Base-by-base conservation (phyloP, 53 echinoderm and acorn worm species). In the Zoroaster sp. region DNA sequence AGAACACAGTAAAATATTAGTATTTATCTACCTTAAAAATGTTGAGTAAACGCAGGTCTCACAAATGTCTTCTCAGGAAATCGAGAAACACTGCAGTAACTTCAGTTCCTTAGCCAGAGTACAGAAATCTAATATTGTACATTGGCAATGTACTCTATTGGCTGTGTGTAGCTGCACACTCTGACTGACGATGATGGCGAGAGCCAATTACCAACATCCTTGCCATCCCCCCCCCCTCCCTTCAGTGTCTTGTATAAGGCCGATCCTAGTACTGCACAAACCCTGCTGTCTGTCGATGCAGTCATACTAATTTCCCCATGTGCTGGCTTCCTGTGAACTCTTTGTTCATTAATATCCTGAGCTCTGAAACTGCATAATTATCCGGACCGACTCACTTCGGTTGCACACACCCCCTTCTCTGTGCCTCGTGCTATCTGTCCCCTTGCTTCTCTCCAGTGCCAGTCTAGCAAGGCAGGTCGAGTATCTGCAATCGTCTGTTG, bases 321-420 rank as follows among this genome's bases (percentile, higher is more conserved):
- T 37, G 46, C 44, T 41, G 34, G 71, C 66, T 85, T 69, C 85
- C 85, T 85, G 71, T 17, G 45, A 13, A 20, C 33, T 71, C 72
- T 85, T 85, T 85, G 85, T 85, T 21, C 85, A n/a, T 49, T 51
- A 85, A 85, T 85, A 85, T 85, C 85, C 85, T 85, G 85, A 8
- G 28, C 21, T 21, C 23, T 23, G 28, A 71, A 35, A 49, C 70
- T 47, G 37, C 85, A 71, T 79, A 79, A 79, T 70, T 71, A 71
- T 18, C 49, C 47, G 70, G 35, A 66, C 40, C 82, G 49, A 85
- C 85, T 85, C 71, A 85, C 71, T 70, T 21, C 63, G 28, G 63
- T 59, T 59, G 63, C 63, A 25, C 63, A 59, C 63, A 59, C 63
- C 46, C 70, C 49, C 35, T 54, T 6, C 54, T 10, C 28, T 59